Base-by-base conservation (phyloP, 2,888 invertebrate species). In the Tethea ocularis region DNA sequence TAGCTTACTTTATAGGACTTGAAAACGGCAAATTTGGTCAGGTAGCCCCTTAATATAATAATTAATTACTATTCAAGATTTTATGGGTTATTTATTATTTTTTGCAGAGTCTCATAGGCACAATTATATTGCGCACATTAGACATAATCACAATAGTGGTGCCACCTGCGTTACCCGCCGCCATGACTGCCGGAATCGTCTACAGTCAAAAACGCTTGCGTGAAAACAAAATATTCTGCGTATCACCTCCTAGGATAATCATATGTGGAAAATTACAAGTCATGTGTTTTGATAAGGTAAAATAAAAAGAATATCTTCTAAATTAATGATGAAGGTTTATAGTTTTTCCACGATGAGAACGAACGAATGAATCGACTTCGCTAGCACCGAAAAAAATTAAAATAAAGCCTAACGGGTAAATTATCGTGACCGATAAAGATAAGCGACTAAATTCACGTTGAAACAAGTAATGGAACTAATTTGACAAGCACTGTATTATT, bases 81-180 rank as follows among this genome's bases (percentile, higher is more conserved):
- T 0, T 46, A 6, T 26, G 26, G n/a, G 20, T 46, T 46, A 20
- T 5, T 17, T 46, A 8, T 17, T 46, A 65, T 52, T 41, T 51
- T 72, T 46, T 75, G 1, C 77, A 95, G 95, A 94, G 94, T 58
- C 77, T 80, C 1, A 64, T 94, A 38, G 92, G 93, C 68, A 94
- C 94, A 60, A 96, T 97, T 71, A 87, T 96, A 3, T 89, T 98
- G 46, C 95, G 98, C 56, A 96, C 97, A 1, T 89, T 98, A 68
- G 98, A 98, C 82, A 96, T 98, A 59, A 96, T 99, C 67, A 98
- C 98, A 0, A 98, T 98, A 70, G 97, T 98, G 10, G 97, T 98
- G 22, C 98, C 98, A 0, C 98, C 98, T 5, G 98, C 98, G 11
- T 88, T 98, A 52, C 98, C 98, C 7, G 98, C 97, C 58, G 97